Base-by-base conservation (phyloP, 2,888 invertebrate genomes). In the Hedychridium roseum region DNA sequence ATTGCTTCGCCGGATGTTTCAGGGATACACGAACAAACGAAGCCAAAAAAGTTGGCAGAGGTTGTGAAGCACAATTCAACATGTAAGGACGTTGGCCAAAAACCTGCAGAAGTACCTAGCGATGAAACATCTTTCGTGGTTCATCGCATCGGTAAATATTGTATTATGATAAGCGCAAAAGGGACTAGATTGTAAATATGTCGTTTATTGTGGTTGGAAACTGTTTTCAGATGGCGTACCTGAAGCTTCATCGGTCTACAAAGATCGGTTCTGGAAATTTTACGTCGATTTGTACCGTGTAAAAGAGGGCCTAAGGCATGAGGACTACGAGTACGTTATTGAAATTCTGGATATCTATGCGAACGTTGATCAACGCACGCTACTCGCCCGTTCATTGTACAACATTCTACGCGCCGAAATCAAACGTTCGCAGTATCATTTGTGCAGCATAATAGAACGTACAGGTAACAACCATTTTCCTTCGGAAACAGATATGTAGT, bases 391-490 rank as follows among this genome's bases (percentile, higher is more conserved):
- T 5, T 58, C 62, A 2, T 71, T 64, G 39, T 74, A 68, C 47
- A 37, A 56, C 2, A 68, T 73, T 44, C 46, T 75, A 4, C 55
- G 57, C 43, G 54, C 53, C 23, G 60, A 67, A 36, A 50, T 74
- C 43, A 59, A 60, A 31, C 47, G 27, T 21, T 63, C 66, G 4
- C 51, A 56, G n/a, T 44, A 57, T 20, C 67, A 66, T 47, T 30
- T 73, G 18, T 43, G 30, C 23, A 56, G 67, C 20, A 60, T 75
- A 17, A 55, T 68, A 28, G 45, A 54, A 30, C 42, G 50, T 16
- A 60, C 73, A 74, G 72, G 71, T 74, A 73, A 68, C 36, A 38
- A 30, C 39, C 37, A 44, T 50, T 46, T 50, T 34, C 3, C n/a
- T 15, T 5, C 7, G 9, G 38, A 39, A 39, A 17, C 5, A 23